These are phyloP conservation scores for Circaetus cinerascens DNA, from an alignment of 2,113 vertebrate species.

Conservation along the genomic window DNA sequence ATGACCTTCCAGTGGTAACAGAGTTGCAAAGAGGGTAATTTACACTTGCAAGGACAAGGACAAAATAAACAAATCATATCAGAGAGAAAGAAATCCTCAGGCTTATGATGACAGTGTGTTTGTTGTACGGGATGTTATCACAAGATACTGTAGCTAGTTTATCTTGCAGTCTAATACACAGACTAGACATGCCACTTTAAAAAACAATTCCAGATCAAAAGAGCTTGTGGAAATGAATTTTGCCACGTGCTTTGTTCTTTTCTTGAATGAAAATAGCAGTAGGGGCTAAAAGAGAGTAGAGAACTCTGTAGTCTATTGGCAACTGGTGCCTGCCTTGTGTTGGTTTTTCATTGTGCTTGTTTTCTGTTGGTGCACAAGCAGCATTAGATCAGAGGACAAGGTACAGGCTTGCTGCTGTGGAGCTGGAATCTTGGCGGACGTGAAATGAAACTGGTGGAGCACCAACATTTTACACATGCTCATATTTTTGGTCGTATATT, in stretches of 20 bases:
- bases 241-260: neutral
- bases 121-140: neutral
- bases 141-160: neutral
- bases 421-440: neutral
- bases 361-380: neutral
- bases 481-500: rapidly evolving
- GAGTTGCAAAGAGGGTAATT: neutral
- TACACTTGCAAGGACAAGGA: neutral
- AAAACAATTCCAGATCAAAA: neutral
- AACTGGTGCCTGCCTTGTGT: neutral
- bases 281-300: neutral
- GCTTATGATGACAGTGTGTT: neutral
- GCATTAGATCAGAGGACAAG: neutral
- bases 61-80: neutral
- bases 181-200: neutral
- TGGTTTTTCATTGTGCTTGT: neutral
- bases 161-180: neutral
- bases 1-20: neutral
- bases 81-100: neutral
- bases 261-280: neutral
- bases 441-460: neutral
- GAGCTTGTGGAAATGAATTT: neutral
- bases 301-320: neutral
- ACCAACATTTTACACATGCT: neutral
- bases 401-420: neutral